Evolutionary conservation across 2,797 vertebrate species (phyloP).

Genomic region (Delichon dasypus): DNA sequence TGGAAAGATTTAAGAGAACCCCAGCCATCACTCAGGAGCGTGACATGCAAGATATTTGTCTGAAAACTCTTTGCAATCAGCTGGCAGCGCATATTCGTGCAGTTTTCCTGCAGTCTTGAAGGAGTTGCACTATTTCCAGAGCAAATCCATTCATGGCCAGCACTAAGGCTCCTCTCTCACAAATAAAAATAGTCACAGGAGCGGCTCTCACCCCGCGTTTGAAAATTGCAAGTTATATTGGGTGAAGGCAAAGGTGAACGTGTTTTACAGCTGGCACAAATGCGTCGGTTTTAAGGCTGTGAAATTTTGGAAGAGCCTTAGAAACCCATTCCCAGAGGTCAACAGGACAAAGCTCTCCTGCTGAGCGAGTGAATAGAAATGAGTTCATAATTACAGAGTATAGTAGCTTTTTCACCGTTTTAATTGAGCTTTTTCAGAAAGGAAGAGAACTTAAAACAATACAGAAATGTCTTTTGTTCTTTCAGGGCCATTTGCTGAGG

Average conservation of each 20-base stretch:
- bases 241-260: constrained; percentile 9
- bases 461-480: constrained; percentile 63
- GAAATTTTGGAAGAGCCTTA: constrained; percentile 31
- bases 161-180: not conserved
- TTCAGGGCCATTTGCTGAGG: not conserved
- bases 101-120: not conserved
- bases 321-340: constrained; percentile 37
- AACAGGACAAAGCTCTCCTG: constrained; percentile 32
- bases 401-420: constrained; percentile 21
- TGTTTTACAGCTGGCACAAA: not conserved
- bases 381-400: constrained; percentile 54
- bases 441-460: constrained; percentile 62
- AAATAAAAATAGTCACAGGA: constrained; percentile 33
- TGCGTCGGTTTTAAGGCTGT: not conserved
- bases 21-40: fast-evolving
- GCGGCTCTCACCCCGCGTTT: not conserved
- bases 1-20: not conserved
- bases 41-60: not conserved
- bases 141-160: constrained; percentile 12
- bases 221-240: constrained; percentile 14
- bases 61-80: not conserved
- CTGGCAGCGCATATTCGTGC: not conserved
- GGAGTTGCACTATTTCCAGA: constrained; percentile 25
- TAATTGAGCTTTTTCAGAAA: constrained; percentile 58
- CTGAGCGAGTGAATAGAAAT: constrained; percentile 34